Evolutionary conservation across 2,888 invertebrate genomes (phyloP).

Genomic region (Gasteruption jaculator): DNA sequence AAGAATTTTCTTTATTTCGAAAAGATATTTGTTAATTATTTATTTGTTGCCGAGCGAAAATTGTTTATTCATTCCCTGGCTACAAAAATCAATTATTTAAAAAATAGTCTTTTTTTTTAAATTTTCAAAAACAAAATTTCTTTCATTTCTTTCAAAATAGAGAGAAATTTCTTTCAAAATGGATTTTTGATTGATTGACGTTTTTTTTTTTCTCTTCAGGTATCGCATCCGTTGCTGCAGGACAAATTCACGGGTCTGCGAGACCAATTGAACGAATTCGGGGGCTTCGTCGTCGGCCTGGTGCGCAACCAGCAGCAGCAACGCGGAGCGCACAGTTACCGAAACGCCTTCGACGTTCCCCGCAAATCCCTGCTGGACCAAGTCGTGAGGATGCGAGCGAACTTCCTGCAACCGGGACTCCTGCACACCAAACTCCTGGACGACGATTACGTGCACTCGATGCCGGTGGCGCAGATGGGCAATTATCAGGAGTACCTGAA

Average conservation of each 20-base stretch:
- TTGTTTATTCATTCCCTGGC: too few species aligned
- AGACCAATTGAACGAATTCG: constrained; percentile 83
- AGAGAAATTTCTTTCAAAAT: background rate
- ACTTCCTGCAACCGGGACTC: constrained; percentile 80
- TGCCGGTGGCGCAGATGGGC: constrained; percentile 98
- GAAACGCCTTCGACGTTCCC: constrained; percentile 95
- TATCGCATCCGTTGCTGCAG: constrained; percentile 71
- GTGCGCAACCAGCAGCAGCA: constrained; percentile 57
- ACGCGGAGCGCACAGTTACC: constrained; percentile 63
- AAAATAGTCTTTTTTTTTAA: background rate
- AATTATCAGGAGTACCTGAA: constrained; percentile 99
- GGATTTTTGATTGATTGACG: background rate
- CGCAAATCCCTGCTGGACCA: constrained; percentile 85
- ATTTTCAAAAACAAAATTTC: background rate
- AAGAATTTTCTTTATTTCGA: too few species aligned
- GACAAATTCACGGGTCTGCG: constrained; percentile 79
- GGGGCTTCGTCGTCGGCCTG: constrained; percentile 75
- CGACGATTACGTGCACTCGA: constrained; percentile 90
- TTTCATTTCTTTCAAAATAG: background rate
- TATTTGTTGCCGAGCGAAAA: too few species aligned
- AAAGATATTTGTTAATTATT: too few species aligned
- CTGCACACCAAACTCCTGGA: constrained; percentile 72
- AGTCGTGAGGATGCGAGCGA: constrained; percentile 89
- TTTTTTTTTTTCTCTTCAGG: constrained; percentile 26
- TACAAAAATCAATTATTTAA: too few species aligned